Conservation (phyloP, 2,888 invertebrate genomes). For the Cephalotes varians region DNA sequence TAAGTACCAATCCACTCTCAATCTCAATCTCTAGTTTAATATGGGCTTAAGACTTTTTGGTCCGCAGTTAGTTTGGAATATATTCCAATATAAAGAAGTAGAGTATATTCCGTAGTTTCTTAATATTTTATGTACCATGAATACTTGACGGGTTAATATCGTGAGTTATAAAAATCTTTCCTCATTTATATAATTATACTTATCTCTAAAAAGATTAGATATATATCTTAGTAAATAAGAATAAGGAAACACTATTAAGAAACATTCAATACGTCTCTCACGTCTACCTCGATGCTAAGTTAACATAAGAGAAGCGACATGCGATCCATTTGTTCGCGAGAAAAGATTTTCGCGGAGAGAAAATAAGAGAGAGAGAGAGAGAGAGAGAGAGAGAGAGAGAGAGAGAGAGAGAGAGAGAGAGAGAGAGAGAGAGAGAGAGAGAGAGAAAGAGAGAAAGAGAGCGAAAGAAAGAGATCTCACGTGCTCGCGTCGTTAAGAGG, state of each 20-base stretch:
- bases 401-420: too few species aligned
- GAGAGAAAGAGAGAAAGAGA: too few species aligned
- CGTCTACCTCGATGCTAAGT: neutral
- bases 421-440: too few species aligned
- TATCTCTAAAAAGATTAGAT: neutral
- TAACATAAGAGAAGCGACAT: neutral
- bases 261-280: neutral
- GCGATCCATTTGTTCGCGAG: neutral
- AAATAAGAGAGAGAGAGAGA: too few species aligned
- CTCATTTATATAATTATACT: neutral
- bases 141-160: neutral
- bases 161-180: too few species aligned
- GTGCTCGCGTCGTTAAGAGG: constrained; percentile 9
- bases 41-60: too few species aligned
- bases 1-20: too few species aligned
- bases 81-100: neutral
- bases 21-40: neutral
- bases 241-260: constrained; percentile 15
- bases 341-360: neutral
- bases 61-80: neutral
- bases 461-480: neutral
- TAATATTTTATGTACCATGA: neutral
- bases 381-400: too few species aligned
- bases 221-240: too few species aligned
- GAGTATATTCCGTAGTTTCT: neutral